These are phyloP conservation scores for Tetheella fluctuosa DNA, from an alignment of 2,888 invertebrate genomes.

Conservation along the genomic window DNA sequence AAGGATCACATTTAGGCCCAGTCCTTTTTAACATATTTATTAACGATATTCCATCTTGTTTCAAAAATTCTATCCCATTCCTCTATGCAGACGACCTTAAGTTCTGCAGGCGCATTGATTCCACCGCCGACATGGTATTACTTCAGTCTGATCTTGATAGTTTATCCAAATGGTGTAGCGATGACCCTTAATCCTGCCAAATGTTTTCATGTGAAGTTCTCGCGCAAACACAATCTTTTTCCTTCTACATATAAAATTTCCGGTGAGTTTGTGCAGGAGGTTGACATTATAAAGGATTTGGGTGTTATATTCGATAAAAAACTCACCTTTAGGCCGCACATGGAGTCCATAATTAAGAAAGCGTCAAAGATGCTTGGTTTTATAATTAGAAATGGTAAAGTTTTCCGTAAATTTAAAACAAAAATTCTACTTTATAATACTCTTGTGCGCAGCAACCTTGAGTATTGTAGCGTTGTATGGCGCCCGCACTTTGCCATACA, in stretches of 20 bases:
- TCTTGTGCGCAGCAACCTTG: too few species aligned
- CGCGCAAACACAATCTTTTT: not conserved
- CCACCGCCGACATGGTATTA: slow-evolving; percentile 7
- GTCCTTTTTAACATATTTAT: slow-evolving; percentile 22
- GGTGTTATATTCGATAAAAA: slow-evolving; percentile 20
- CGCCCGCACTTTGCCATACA: slow-evolving; percentile 12
- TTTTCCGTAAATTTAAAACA: too few species aligned
- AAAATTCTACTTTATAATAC: too few species aligned
- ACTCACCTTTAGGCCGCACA: slow-evolving; percentile 18
- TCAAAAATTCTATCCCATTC: slow-evolving; percentile 13
- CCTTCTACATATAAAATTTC: slow-evolving; percentile 16
- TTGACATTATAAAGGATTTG: slow-evolving; percentile 5
- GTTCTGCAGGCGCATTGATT: slow-evolving; percentile 15
- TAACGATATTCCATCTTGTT: slow-evolving; percentile 19
- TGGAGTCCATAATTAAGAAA: slow-evolving; percentile 15
- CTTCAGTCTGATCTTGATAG: slow-evolving; percentile 20
- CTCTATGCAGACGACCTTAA: slow-evolving; percentile 29
- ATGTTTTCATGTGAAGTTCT: slow-evolving; percentile 12
- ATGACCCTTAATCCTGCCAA: slow-evolving; percentile 17
- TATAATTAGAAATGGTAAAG: not conserved
- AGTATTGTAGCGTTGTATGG: slow-evolving; percentile 10
- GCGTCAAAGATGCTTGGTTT: slow-evolving; percentile 21
- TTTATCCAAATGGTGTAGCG: slow-evolving; percentile 18
- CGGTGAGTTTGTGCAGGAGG: not conserved
- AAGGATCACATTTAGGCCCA: slow-evolving; percentile 22